Evolutionary conservation across 2,113 vertebrate species (phyloP).

Genomic region (Nibea coibor): DNA sequence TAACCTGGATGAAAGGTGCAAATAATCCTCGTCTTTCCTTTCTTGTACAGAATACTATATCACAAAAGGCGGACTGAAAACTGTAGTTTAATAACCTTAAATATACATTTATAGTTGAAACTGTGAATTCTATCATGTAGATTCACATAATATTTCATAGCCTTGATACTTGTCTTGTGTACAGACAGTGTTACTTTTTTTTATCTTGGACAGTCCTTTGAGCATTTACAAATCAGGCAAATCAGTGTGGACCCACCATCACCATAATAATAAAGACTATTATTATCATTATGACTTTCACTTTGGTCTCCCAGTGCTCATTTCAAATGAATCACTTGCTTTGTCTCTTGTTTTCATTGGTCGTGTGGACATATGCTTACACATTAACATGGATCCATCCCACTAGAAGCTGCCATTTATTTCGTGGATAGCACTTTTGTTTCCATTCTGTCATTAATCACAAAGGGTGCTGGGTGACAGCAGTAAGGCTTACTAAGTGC

Average conservation of each 20-base stretch:
- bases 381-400: slow-evolving; percentile 15
- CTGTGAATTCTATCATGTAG: too few relatives aligned
- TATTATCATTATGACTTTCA: not conserved
- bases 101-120: too few relatives aligned
- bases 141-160: too few relatives aligned
- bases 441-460: slow-evolving; percentile 29
- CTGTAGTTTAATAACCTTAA: too few relatives aligned
- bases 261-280: too few relatives aligned
- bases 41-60: too few relatives aligned
- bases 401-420: slow-evolving; percentile 29
- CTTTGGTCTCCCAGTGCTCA: not conserved
- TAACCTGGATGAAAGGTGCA: too few relatives aligned
- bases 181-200: too few relatives aligned
- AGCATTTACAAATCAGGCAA: too few relatives aligned
- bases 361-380: not conserved
- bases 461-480: slow-evolving; percentile 12
- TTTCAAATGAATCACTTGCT: slow-evolving; percentile 14
- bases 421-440: slow-evolving; percentile 29
- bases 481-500: slow-evolving; percentile 28
- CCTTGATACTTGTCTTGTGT: too few relatives aligned
- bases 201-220: too few relatives aligned
- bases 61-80: not conserved
- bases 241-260: slow-evolving; percentile 34
- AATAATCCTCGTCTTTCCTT: too few relatives aligned
- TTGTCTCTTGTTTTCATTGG: slow-evolving; percentile 13